Conservation (phyloP, 2,113 vertebrate genomes). For the Tiliqua scincoides region DNA sequence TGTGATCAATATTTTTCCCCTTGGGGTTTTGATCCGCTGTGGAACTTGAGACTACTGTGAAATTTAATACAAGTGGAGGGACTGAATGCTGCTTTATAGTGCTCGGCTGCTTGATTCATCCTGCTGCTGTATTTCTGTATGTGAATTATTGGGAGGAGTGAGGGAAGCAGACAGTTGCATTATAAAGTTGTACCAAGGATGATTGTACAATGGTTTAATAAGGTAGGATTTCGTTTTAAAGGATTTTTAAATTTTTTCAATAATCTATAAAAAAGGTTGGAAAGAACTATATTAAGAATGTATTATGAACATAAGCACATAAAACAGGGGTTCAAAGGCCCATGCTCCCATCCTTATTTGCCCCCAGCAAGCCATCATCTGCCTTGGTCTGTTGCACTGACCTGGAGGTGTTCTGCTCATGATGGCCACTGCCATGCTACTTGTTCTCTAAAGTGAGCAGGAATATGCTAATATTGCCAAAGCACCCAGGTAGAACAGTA, state of each 20-base stretch:
- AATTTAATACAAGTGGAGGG: neutral
- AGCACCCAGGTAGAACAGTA: neutral
- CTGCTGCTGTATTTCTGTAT: neutral
- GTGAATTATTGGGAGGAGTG: neutral
- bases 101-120: neutral
- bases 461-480: neutral
- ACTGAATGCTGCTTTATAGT: neutral
- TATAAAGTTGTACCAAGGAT: neutral
- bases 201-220: neutral
- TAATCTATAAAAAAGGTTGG: neutral
- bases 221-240: neutral
- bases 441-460: neutral
- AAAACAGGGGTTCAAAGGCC: neutral
- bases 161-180: neutral
- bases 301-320: neutral
- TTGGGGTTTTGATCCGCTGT: slow-evolving; percentile 18
- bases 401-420: neutral
- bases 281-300: neutral
- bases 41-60: neutral
- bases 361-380: neutral
- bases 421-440: neutral
- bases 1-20: neutral
- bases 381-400: neutral
- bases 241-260: neutral
- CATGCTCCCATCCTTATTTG: neutral